Evolutionary conservation across 2,888 invertebrate genomes (phyloP).

Genomic region (Lasioglossum pauxillum): DNA sequence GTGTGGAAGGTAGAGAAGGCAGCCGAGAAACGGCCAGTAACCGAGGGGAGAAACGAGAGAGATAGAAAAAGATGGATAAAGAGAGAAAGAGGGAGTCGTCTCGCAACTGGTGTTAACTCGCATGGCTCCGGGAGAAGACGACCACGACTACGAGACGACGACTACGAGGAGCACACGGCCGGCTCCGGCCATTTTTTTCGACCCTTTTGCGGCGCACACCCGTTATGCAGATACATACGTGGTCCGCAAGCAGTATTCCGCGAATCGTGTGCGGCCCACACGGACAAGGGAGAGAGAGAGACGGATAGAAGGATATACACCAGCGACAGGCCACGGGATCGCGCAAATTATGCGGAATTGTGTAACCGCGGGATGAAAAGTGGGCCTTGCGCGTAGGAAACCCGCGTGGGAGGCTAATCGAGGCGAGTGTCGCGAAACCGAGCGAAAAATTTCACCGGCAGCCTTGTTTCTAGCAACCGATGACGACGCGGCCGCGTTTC

Average conservation of each 20-base stretch:
- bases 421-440: slow-evolving; percentile 31
- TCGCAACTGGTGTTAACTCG: slow-evolving; percentile 66
- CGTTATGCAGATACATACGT: slow-evolving; percentile 64
- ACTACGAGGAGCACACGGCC: slow-evolving; percentile 41
- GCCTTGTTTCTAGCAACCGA: background rate
- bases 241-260: slow-evolving; percentile 58
- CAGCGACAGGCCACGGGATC: background rate
- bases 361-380: slow-evolving; percentile 61
- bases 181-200: slow-evolving; percentile 63
- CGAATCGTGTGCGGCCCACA: slow-evolving; percentile 61
- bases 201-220: slow-evolving; percentile 64
- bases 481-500: background rate
- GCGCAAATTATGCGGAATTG: slow-evolving; percentile 67
- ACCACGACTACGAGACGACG: slow-evolving; percentile 47
- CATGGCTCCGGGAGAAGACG: slow-evolving; percentile 44
- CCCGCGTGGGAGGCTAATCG: slow-evolving; percentile 30
- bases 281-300: slow-evolving; percentile 6
- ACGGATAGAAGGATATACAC: background rate
- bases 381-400: slow-evolving; percentile 57
- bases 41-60: slow-evolving; percentile 14
- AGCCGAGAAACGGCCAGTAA: slow-evolving; percentile 40
- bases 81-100: slow-evolving; percentile 36
- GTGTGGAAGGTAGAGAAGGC: slow-evolving; percentile 35
- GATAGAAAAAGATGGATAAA: background rate
- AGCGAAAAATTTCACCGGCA: slow-evolving; percentile 14